These are phyloP conservation scores for Neostethus bicornis DNA, from an alignment of 2,797 vertebrate species.

Conservation along the genomic window DNA sequence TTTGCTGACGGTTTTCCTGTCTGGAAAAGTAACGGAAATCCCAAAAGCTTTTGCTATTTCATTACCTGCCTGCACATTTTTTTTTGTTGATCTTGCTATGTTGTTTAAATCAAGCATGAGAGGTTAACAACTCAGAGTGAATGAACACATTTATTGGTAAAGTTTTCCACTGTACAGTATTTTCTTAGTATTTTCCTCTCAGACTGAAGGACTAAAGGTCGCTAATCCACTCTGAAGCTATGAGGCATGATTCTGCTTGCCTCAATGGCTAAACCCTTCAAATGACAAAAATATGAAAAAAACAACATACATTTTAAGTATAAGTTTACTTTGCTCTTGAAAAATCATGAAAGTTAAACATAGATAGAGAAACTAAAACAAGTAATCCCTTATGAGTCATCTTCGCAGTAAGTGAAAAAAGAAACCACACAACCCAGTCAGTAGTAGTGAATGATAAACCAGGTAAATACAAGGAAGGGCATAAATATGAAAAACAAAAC, in stretches of 20 bases:
- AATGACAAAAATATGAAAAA: neutral
- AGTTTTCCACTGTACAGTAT: conserved; percentile 6
- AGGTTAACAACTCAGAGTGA: conserved; percentile 13
- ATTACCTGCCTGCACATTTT: conserved; percentile 5
- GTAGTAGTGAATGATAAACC: conserved; percentile 3
- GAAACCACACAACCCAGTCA: neutral
- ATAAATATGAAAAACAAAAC: conserved; percentile 37
- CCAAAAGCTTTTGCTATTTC: neutral
- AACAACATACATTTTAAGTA: neutral
- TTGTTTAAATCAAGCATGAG: conserved; percentile 11
- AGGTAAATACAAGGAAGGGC: conserved; percentile 3
- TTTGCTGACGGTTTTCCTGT: neutral
- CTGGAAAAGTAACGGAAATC: conserved; percentile 4
- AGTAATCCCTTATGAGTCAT: conserved; percentile 8
- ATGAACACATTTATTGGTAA: conserved; percentile 8
- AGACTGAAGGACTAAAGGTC: conserved; percentile 47
- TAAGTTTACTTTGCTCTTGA: neutral
- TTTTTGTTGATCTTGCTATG: conserved; percentile 6
- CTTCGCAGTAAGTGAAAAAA: neutral
- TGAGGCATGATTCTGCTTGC: conserved; percentile 38
- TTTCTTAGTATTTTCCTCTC: conserved; percentile 22
- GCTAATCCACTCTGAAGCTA: conserved; percentile 61
- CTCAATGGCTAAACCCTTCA: neutral
- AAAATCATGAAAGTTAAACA: neutral
- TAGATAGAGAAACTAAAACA: neutral